phyloP scores from a whole-genome alignment of 1,140 invertebrate genomes.

The Cydia amplana region DNA sequence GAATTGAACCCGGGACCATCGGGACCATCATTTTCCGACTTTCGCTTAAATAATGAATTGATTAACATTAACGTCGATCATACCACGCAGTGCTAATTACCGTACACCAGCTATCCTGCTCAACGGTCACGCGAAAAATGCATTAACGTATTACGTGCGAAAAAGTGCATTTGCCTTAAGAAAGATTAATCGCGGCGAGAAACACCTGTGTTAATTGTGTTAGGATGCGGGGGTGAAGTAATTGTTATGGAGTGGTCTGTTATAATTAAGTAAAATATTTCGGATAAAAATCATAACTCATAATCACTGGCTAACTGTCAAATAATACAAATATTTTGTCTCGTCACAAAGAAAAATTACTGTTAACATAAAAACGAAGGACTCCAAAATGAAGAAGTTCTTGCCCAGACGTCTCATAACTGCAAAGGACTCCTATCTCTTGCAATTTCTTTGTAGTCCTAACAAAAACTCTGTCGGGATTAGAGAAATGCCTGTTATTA shows the following conservation, averaged over 20 bases:
- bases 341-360: background rate
- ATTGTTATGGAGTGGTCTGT: background rate
- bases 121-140: constrained; percentile 16
- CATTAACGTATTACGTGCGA: constrained; percentile 29
- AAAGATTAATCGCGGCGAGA: constrained; percentile 20
- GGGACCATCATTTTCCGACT: background rate
- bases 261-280: too few relatives aligned
- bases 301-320: too few relatives aligned
- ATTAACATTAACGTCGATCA: constrained; percentile 10
- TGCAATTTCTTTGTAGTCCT: constrained; percentile 33
- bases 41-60: constrained; percentile 4
- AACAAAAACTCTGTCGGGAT: constrained; percentile 32
- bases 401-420: constrained; percentile 3
- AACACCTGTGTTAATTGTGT: constrained; percentile 1
- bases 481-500: constrained; percentile 31
- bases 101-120: background rate
- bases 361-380: constrained; percentile 6
- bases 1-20: too few relatives aligned
- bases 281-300: too few relatives aligned
- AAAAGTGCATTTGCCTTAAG: constrained; percentile 31
- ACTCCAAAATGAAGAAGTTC: constrained; percentile 9
- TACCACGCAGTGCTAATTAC: constrained; percentile 20
- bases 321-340: background rate
- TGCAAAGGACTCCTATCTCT: constrained; percentile 27
- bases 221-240: background rate